Evolutionary conservation across 1,140 invertebrate species (phyloP).

Genomic region (Macrotrachela quadricornifera): DNA sequence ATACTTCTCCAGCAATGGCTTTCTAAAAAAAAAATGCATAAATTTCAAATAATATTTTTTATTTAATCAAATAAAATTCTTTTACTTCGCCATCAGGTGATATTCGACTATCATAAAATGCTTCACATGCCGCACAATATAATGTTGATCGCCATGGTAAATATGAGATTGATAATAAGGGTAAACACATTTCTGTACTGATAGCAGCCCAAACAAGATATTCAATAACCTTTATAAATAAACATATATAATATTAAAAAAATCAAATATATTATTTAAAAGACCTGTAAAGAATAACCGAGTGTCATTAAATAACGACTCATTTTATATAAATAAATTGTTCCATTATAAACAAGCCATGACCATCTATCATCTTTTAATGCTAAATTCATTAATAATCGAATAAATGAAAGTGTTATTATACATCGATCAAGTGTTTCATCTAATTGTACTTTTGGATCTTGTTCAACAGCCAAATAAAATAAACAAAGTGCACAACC

Average conservation of each 20-base stretch:
- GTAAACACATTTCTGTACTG: slow-evolving; percentile 28
- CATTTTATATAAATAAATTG: slow-evolving; percentile 26
- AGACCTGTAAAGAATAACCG: slow-evolving; percentile 21
- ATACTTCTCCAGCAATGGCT: neutral
- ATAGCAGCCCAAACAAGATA: slow-evolving; percentile 24
- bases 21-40: too few relatives aligned
- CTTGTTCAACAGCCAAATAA: slow-evolving; percentile 16
- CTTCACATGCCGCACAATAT: slow-evolving; percentile 29
- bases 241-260: neutral
- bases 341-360: slow-evolving; percentile 29
- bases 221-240: slow-evolving; percentile 17
- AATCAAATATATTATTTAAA: neutral
- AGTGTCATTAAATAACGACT: slow-evolving; percentile 24
- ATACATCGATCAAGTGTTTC: slow-evolving; percentile 21
- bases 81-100: slow-evolving; percentile 24
- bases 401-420: slow-evolving; percentile 19
- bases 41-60: too few relatives aligned
- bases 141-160: slow-evolving; percentile 24
- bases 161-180: slow-evolving; percentile 22
- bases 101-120: slow-evolving; percentile 28
- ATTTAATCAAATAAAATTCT: too few relatives aligned
- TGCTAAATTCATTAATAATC: slow-evolving; percentile 22
- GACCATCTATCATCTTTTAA: slow-evolving; percentile 22
- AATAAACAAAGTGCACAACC: slow-evolving; percentile 26
- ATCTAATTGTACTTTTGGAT: slow-evolving; percentile 14